phyloP scores from a whole-genome alignment of 2,797 vertebrate genomes.

The Ptychobarbus kaznakovi region DNA sequence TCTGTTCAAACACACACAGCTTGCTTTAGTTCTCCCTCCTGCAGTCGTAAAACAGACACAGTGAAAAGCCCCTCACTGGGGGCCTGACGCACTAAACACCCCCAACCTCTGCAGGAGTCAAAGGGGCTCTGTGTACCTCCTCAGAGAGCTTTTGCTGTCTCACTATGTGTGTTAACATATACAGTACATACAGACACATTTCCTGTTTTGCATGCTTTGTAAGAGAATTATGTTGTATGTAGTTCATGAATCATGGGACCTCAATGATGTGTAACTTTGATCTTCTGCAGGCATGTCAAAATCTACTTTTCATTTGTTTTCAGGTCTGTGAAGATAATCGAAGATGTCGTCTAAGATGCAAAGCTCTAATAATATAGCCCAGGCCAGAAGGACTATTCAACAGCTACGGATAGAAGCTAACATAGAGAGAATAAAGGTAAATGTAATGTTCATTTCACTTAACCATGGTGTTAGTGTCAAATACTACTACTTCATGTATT shows the following conservation, averaged over 20 bases:
- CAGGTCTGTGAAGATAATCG: conserved; percentile 49
- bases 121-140: not conserved
- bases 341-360: conserved; percentile 89
- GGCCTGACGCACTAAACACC: not conserved
- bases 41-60: not conserved
- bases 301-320: conserved; percentile 37
- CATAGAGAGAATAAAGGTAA: conserved; percentile 93
- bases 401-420: conserved; percentile 89
- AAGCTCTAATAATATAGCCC: conserved; percentile 85
- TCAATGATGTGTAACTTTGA: not conserved
- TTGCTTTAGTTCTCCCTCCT: conserved; percentile 21
- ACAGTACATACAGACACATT: not conserved
- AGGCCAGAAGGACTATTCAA: conserved; percentile 87
- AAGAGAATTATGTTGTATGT: not conserved
- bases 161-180: not conserved
- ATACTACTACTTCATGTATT: not conserved
- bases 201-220: not conserved
- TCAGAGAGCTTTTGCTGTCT: not conserved
- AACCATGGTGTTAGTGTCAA: not conserved
- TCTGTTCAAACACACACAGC: conserved; percentile 32
- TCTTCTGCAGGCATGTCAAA: not conserved
- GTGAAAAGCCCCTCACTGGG: conserved; percentile 3
- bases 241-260: not conserved
- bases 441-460: not conserved
- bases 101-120: not conserved